phyloP scores from a whole-genome alignment of 37 sponge, comb jelly and placozoan species.

The Tethya wilhelma region DNA sequence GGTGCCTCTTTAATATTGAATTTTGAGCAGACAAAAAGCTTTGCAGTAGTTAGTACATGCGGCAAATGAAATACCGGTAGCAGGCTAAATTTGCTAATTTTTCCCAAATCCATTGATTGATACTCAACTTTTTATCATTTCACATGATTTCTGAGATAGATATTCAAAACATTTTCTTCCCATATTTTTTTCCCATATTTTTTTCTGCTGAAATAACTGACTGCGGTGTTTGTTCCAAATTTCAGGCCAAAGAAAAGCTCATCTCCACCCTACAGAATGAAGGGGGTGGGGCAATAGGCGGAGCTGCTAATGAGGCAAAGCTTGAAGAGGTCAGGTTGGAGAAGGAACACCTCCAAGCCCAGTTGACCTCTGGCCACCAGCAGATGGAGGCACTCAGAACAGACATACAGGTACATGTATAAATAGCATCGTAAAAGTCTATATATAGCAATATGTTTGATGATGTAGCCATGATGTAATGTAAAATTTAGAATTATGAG shows the following conservation, averaged over 20 bases:
- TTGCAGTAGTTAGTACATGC: background rate
- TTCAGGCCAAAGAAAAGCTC: slow-evolving; percentile 66
- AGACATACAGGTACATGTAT: slow-evolving; percentile 36
- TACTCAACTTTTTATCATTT: too few relatives aligned
- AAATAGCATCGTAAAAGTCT: too few relatives aligned
- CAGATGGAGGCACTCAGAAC: slow-evolving; percentile 21
- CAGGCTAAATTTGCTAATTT: background rate
- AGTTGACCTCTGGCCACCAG: slow-evolving; percentile 35
- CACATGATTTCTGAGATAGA: too few relatives aligned
- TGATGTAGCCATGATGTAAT: too few relatives aligned
- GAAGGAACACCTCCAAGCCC: slow-evolving; percentile 40
- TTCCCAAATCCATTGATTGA: too few relatives aligned
- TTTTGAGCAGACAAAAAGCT: background rate
- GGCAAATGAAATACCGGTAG: background rate
- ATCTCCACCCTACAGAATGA: slow-evolving; percentile 51
- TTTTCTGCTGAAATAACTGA: too few relatives aligned
- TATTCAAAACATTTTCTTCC: background rate
- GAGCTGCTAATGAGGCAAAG: slow-evolving; percentile 20
- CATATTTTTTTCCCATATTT: background rate
- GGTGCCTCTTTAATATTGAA: slow-evolving; percentile 13
- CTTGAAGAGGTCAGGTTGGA: slow-evolving; percentile 58
- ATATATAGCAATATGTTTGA: too few relatives aligned
- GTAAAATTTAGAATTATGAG: too few relatives aligned
- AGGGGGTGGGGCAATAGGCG: background rate
- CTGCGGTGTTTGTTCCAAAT: background rate